A percentile compares a stretch with the other conserved stretches of the same genome.
phyloP scores from a whole-genome alignment of 2,888 invertebrate species.

The Athrips mouffetella region DNA sequence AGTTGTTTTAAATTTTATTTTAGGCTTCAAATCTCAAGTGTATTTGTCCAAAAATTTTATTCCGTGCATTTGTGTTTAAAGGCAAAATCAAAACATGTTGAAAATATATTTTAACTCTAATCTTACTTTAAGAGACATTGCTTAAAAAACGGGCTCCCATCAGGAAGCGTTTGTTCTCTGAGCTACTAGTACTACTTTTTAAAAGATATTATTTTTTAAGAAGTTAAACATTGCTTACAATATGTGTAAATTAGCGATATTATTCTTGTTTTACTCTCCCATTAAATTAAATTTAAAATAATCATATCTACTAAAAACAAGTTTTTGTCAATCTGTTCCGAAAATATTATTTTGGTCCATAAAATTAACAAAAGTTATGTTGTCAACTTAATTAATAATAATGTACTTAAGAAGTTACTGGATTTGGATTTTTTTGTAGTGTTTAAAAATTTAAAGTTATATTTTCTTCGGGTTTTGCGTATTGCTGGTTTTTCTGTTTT shows the following conservation, averaged over 20 bases:
- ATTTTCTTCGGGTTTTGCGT: not conserved
- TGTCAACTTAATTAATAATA: constrained; percentile 8
- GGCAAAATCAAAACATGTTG: constrained; percentile 54
- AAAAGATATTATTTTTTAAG: not conserved
- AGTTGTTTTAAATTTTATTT: constrained; percentile 31
- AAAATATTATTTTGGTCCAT: constrained; percentile 38
- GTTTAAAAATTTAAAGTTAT: not conserved
- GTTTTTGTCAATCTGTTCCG: not conserved
- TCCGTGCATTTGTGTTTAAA: constrained; percentile 34
- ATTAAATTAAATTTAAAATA: not conserved
- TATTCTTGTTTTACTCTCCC: not conserved
- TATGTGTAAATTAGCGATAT: not conserved
- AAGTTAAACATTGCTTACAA: not conserved
- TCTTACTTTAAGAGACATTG: constrained; percentile 34
- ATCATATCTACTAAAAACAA: not conserved
- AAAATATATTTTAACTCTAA: constrained; percentile 41
- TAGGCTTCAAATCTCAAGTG: constrained; percentile 28
- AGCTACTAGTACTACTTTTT: constrained; percentile 15
- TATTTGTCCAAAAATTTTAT: constrained; percentile 28
- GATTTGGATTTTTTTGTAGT: constrained; percentile 29
- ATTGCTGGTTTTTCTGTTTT: constrained; percentile 29
- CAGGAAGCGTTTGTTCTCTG: constrained; percentile 11
- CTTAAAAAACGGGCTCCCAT: constrained; percentile 28
- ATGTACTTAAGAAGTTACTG: constrained; percentile 24
- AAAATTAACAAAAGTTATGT: constrained; percentile 34